phyloP scores from a whole-genome alignment of 1,140 invertebrate genomes.

The Mylabris phalerata region DNA sequence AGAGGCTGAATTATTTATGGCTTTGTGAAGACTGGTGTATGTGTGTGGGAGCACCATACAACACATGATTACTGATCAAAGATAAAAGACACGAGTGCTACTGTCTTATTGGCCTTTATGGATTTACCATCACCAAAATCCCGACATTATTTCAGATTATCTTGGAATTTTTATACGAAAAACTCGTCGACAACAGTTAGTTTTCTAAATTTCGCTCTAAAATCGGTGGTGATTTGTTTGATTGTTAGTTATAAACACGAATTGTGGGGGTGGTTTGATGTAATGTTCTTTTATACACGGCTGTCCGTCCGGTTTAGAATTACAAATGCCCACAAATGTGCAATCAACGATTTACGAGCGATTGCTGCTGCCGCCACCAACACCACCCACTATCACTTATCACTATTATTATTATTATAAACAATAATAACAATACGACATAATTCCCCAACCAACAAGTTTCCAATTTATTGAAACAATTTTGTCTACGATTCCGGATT shows the following conservation, averaged over 20 bases:
- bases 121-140: constrained; percentile 20
- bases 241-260: not conserved
- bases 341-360: constrained; percentile 23
- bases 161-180: constrained; percentile 19
- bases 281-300: constrained; percentile 1
- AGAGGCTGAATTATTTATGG: constrained; percentile 25
- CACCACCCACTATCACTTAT: constrained; percentile 5
- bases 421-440: constrained; percentile 31
- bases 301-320: constrained; percentile 15
- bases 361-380: constrained; percentile 7
- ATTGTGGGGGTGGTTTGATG: constrained; percentile 10
- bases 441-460: constrained; percentile 26
- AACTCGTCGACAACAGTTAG: not conserved
- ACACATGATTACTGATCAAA: constrained; percentile 27
- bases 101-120: constrained; percentile 18
- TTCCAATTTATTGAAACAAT: too few species aligned
- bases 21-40: constrained; percentile 6
- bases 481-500: too few species aligned
- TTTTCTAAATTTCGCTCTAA: too few species aligned
- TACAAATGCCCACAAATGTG: constrained; percentile 16
- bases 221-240: too few species aligned
- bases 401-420: constrained; percentile 10
- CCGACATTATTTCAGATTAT: constrained; percentile 7
- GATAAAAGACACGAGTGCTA: constrained; percentile 21
- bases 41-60: constrained; percentile 18